Evolutionary conservation across 2,888 invertebrate species (phyloP), one percentile per base, ranked within the genome.

Genomic region (Pachliopta kotzebuea): DNA sequence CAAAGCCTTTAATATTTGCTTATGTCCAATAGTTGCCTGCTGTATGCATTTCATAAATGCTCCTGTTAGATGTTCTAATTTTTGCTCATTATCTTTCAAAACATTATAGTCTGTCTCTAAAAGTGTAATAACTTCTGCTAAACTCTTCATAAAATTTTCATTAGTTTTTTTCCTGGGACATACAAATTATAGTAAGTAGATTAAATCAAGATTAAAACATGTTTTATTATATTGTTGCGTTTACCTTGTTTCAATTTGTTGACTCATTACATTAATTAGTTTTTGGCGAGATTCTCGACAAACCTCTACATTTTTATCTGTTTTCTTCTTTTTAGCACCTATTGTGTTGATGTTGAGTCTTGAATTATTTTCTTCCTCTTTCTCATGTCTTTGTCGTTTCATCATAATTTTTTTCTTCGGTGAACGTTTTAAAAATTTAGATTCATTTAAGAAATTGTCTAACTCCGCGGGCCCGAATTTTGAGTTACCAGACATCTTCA

Each of bases 21-120:
- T 85, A 63, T 84, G 82, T 23, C 86, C 84, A 65, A 71, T 71
- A 8, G 80, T 80, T 24, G 84, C 76, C 68, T 90, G 89, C 64
- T 87, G 84, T 67, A 87, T 80, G 67, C 84, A 87, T 70, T 89
- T 88, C 54, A 86, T 75, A 50, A 85, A 76, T 24, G 82, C 77
- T 42, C 76, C 76, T 20, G 83, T 79, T 11, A 88, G 72, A 65
- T 87, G 84, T 71, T 88, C 85, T 42, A 90, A 68, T 67, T 86
- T 88, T 70, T 87, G 82, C 68, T 88, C 84, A 78, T 89, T 89
- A 45, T 86, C 86, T 71, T 84, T 87, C 73, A 90, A 76, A 45
- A 73, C 76, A 72, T 74, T 79, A 68, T 81, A 78, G 69, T 90
- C 90, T 60, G 77, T 75, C 69, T 90, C 87, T 45, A 85, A 69